Evolutionary conservation across 2,113 vertebrate species (phyloP).

Genomic region (Oreochromis niloticus): DNA sequence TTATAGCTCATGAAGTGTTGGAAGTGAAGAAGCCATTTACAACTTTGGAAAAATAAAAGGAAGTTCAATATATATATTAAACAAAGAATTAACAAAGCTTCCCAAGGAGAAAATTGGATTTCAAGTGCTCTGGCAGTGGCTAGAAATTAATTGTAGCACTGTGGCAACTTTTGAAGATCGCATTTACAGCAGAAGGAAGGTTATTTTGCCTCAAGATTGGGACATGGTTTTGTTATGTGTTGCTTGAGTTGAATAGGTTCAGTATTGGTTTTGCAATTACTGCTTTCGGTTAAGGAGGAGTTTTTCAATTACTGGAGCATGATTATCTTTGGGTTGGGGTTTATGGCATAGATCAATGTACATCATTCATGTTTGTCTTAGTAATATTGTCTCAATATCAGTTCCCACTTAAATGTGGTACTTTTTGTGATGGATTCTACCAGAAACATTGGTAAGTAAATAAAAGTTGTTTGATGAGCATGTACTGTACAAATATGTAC

Average conservation of each 20-base stretch:
- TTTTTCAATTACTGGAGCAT: background rate
- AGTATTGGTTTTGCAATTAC: background rate
- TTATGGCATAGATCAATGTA: background rate
- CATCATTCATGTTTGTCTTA: background rate
- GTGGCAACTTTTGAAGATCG: background rate
- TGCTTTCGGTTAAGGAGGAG: background rate
- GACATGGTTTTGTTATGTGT: background rate
- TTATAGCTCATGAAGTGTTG: background rate
- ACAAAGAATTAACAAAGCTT: constrained; percentile 20
- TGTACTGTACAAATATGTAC: background rate
- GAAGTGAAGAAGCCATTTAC: background rate
- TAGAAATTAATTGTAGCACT: background rate
- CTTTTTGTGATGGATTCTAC: background rate
- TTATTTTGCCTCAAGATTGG: background rate
- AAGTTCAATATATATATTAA: background rate
- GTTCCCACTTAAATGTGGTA: background rate
- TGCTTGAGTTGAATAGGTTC: background rate
- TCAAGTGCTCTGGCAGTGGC: background rate
- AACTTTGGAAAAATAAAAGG: background rate
- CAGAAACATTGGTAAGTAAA: background rate
- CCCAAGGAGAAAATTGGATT: constrained; percentile 18
- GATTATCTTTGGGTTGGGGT: background rate
- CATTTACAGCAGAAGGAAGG: background rate
- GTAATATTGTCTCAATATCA: background rate
- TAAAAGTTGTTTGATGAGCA: background rate